phyloP scores from a whole-genome alignment of 2,888 invertebrate genomes.

The Leucophenga montana region DNA sequence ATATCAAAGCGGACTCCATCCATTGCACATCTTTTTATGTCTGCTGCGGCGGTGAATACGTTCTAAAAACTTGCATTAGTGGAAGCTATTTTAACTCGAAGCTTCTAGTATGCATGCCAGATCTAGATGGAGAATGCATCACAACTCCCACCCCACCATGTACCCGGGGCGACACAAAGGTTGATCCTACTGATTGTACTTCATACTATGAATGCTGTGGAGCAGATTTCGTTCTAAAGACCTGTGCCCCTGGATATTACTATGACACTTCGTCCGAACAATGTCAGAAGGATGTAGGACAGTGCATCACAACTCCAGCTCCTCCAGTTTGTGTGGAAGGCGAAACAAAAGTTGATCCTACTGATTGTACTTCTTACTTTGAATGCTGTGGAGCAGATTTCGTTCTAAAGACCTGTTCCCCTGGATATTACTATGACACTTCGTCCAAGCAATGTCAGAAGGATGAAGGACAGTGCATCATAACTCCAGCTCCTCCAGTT shows the following conservation, averaged over 20 bases:
- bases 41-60: not conserved
- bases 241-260: not conserved
- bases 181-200: not conserved
- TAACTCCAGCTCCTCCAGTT: not conserved
- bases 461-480: not conserved
- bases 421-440: not conserved
- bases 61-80: not conserved
- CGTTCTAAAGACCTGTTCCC: not conserved
- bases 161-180: not conserved
- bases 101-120: not conserved
- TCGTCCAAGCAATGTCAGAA: slow-evolving; percentile 8
- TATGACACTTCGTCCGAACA: not conserved
- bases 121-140: not conserved
- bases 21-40: not conserved
- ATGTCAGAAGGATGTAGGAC: slow-evolving; percentile 22
- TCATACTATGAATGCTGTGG: not conserved
- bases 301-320: not conserved
- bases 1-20: not conserved
- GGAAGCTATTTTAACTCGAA: not conserved
- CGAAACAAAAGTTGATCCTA: not conserved
- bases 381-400: not conserved
- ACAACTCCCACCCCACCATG: not conserved
- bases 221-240: not conserved
- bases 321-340: slow-evolving; percentile 30
- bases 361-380: not conserved